phyloP scores from a whole-genome alignment of 2,797 vertebrate genomes.

The Eleutherodactylus coqui region DNA sequence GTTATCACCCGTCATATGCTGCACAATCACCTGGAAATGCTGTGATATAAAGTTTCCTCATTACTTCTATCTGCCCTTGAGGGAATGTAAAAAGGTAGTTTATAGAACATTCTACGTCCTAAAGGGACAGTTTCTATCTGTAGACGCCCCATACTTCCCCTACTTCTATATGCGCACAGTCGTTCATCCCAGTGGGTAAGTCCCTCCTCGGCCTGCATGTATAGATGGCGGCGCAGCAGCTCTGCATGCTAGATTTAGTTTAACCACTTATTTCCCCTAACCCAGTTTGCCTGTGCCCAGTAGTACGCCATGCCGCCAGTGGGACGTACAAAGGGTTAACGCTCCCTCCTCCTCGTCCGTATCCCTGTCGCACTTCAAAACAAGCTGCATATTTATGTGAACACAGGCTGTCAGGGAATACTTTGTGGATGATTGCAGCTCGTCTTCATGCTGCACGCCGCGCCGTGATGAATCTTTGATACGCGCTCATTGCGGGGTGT shows the following conservation, averaged over 20 bases:
- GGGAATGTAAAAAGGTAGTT: too few species aligned
- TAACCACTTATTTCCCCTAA: neutral
- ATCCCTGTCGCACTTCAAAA: neutral
- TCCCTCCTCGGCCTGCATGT: neutral
- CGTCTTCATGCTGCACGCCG: slow-evolving; percentile 11
- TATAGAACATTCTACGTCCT: too few species aligned
- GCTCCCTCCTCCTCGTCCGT: neutral
- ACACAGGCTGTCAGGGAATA: slow-evolving; percentile 9
- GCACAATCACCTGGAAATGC: too few species aligned
- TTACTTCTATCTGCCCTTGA: too few species aligned
- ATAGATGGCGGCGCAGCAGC: too few species aligned
- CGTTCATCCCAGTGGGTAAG: too few species aligned
- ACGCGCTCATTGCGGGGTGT: slow-evolving; percentile 7
- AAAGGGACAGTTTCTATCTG: neutral
- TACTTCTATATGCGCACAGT: neutral
- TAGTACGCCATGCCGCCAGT: neutral
- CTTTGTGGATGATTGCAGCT: slow-evolving; percentile 28
- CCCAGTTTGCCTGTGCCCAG: neutral
- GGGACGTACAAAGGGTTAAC: slow-evolving; percentile 5
- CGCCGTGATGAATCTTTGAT: slow-evolving; percentile 47
- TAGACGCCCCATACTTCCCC: neutral
- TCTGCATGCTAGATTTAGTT: too few species aligned
- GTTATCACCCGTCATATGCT: too few species aligned
- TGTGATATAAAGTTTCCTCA: too few species aligned
- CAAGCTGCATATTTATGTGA: slow-evolving; percentile 22